Conservation (phyloP, 2,797 vertebrate species). For the Phalanger gymnotis region DNA sequence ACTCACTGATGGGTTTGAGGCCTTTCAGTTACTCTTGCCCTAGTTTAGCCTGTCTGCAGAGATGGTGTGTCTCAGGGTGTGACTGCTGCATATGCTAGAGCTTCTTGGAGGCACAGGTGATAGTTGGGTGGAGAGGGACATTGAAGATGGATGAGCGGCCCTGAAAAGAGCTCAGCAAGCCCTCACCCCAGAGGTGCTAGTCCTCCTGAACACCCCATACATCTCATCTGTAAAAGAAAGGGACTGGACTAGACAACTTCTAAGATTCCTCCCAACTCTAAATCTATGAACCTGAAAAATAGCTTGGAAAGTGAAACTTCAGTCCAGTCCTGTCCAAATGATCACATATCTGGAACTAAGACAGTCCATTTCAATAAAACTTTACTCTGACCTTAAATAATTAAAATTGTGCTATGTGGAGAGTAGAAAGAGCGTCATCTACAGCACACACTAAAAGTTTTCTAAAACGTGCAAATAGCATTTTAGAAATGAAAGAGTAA, state of each 20-base stretch:
- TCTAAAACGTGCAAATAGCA: conserved; percentile 4
- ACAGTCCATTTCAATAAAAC: neutral
- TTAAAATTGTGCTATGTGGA: neutral
- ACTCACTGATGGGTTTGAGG: neutral
- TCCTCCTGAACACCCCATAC: neutral
- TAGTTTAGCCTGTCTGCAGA: neutral
- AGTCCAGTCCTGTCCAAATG: neutral
- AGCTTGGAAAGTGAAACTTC: conserved; percentile 13
- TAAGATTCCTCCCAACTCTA: neutral
- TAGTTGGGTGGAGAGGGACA: neutral
- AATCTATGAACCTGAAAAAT: neutral
- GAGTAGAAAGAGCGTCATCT: neutral
- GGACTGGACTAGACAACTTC: neutral
- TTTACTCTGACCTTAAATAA: neutral
- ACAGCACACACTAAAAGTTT: neutral
- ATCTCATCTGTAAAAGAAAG: neutral
- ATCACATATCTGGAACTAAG: neutral
- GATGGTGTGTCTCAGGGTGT: neutral
- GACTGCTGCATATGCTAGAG: neutral
- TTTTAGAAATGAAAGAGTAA: neutral
- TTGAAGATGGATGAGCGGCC: neutral
- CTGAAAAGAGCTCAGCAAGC: neutral
- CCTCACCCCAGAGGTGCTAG: neutral
- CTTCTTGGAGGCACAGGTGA: neutral
- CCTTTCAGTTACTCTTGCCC: neutral